Evolutionary conservation across 2,888 invertebrate genomes (phyloP).

Genomic region (Cheilosia vernalis): DNA sequence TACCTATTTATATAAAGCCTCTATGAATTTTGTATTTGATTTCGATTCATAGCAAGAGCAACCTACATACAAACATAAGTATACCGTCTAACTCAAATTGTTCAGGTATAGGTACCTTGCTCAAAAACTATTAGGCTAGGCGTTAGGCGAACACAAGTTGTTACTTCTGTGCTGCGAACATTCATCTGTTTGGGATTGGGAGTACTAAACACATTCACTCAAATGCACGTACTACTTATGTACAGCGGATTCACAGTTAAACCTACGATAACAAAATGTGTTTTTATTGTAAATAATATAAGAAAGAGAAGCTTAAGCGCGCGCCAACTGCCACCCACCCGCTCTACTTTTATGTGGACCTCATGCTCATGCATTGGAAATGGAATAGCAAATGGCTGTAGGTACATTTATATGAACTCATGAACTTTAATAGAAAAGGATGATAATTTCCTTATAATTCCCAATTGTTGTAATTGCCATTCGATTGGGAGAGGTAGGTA

Average conservation of each 20-base stretch:
- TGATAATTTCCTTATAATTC: too few relatives aligned
- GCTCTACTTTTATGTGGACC: not conserved
- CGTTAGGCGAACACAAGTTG: conserved; percentile 16
- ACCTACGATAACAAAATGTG: conserved; percentile 50
- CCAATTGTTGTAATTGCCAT: too few relatives aligned
- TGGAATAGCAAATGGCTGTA: too few relatives aligned
- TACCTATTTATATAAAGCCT: conserved; percentile 61
- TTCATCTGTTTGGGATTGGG: not conserved
- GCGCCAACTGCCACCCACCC: conserved; percentile 5
- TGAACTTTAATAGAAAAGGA: too few relatives aligned
- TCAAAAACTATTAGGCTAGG: conserved; percentile 4
- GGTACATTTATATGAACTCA: too few relatives aligned
- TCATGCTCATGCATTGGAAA: too few relatives aligned
- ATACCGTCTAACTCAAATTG: not conserved
- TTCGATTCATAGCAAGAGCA: conserved; percentile 3
- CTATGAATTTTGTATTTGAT: conserved; percentile 43
- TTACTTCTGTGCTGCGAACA: not conserved
- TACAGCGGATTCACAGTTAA: not conserved
- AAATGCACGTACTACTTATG: not conserved
- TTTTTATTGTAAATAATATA: conserved; percentile 4
- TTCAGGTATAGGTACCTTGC: conserved; percentile 27
- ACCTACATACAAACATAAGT: conserved; percentile 12
- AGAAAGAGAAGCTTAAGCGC: conserved; percentile 26
- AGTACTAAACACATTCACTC: conserved; percentile 16
- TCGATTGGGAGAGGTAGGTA: too few relatives aligned